These are phyloP conservation scores for Caenorhabditis latens DNA, from an alignment of 1,140 invertebrate genomes.

Conservation along the genomic window DNA sequence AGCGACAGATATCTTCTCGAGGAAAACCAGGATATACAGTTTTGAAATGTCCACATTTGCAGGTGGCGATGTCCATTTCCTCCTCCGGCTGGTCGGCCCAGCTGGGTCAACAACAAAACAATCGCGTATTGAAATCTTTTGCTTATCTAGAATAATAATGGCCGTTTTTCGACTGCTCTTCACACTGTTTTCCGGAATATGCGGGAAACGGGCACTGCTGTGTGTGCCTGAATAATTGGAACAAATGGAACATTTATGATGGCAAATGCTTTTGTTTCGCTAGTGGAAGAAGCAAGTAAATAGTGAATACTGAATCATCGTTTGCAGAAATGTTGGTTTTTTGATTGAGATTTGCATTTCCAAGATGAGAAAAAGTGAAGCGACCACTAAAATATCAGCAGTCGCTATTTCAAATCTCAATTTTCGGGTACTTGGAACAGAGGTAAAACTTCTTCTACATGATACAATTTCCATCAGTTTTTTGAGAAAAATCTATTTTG, in stretches of 20 bases:
- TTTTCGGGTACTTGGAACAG: too few relatives aligned
- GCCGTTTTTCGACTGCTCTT: slow-evolving; percentile 25
- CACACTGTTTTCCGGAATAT: slow-evolving; percentile 42
- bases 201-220: not conserved
- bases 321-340: not conserved
- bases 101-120: slow-evolving; percentile 56
- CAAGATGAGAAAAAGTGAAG: too few relatives aligned
- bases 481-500: too few relatives aligned
- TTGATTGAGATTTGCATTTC: too few relatives aligned
- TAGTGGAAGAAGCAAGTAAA: not conserved
- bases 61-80: slow-evolving; percentile 49
- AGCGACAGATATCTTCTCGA: slow-evolving; percentile 7
- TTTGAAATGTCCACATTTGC: slow-evolving; percentile 48
- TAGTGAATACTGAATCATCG: not conserved
- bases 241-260: slow-evolving; percentile 1
- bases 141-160: slow-evolving; percentile 52
- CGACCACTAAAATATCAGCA: too few relatives aligned
- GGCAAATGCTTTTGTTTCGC: not conserved
- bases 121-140: slow-evolving; percentile 52
- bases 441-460: too few relatives aligned
- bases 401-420: too few relatives aligned
- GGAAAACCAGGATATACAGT: slow-evolving; percentile 53
- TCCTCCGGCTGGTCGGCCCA: not conserved
- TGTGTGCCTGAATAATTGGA: slow-evolving; percentile 37
- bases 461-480: too few relatives aligned